Evolutionary conservation across 1,140 invertebrate species (phyloP).

Genomic region (Eubasilissa regina): DNA sequence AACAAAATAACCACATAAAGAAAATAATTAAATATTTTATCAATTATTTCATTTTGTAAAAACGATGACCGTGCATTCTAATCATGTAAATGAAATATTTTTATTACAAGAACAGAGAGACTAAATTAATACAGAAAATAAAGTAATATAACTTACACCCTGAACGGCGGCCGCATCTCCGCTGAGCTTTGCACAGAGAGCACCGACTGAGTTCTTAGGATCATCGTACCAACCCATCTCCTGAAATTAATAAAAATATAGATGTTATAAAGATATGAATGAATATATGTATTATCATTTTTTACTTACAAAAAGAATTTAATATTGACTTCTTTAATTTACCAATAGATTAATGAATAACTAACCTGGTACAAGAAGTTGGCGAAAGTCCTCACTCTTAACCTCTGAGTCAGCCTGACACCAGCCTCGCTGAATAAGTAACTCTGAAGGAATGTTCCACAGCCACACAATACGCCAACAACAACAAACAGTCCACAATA

Average conservation of each 20-base stretch:
- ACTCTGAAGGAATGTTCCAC: slow-evolving; percentile 79
- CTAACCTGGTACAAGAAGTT: slow-evolving; percentile 66
- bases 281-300: too few relatives aligned
- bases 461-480: slow-evolving; percentile 69
- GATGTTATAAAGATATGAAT: too few relatives aligned
- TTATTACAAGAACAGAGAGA: too few relatives aligned
- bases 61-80: too few relatives aligned
- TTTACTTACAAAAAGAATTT: too few relatives aligned
- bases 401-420: slow-evolving; percentile 81
- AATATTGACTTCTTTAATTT: too few relatives aligned
- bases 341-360: not conserved
- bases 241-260: slow-evolving; percentile 66
- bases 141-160: slow-evolving; percentile 74
- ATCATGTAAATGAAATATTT: too few relatives aligned
- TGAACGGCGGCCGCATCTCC: slow-evolving; percentile 87
- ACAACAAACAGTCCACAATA: slow-evolving; percentile 67
- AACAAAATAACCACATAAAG: slow-evolving; percentile 41
- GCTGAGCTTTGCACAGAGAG: slow-evolving; percentile 83
- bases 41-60: not conserved
- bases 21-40: slow-evolving; percentile 5
- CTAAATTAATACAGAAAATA: too few relatives aligned
- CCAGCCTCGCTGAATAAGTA: slow-evolving; percentile 87
- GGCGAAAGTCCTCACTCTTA: slow-evolving; percentile 73
- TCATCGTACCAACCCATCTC: slow-evolving; percentile 90
- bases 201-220: slow-evolving; percentile 83